Base-by-base conservation (phyloP, 1,140 invertebrate species). In the Drosophila kikkawai region DNA sequence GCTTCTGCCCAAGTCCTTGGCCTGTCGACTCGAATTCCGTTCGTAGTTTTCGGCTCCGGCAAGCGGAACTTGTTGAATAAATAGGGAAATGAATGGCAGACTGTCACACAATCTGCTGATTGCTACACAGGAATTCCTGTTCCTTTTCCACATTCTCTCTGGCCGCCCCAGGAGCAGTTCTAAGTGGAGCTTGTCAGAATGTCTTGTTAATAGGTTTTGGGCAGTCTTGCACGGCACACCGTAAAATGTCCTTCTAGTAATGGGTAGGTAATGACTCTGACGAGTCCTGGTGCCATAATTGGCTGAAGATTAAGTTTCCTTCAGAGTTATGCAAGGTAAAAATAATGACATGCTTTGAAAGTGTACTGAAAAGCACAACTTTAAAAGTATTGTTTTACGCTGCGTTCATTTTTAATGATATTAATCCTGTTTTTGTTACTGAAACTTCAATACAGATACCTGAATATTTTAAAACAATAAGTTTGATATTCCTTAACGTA, bases 11-110 rank as follows among this genome's bases (percentile, higher is more conserved):
- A 15, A 55, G 64, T 79, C 65, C 75, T 66, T 83, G 68, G 61
- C 39, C 60, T 80, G 82, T 67, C 78, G 61, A 44, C 17, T 53
- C 47, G 60, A 53, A 61, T 77, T 58, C 63, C 68, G 74, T 42
- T 47, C 44, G 17, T 69, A 63, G 76, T 84, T 78, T 86, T 86
- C 34, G 79, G 60, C 60, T 58, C 47, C 59, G 53, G 36, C 12
- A 26, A 58, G 34, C 77, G 84, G 80, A 88, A 88, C 85, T 88
- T 88, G 84, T 88, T 88, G 80, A 88, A 88, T 88, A 90, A 88
- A 88, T 84, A 90, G 87, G 84, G 85, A 88, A 88, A 88, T 81
- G 85, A 73, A 84, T 65, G 76, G 67, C 79, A 73, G 68, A 82
- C 66, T 79, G 75, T 63, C 47, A 61, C 42, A 78, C 75, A 78